These are phyloP conservation scores for Atethmia centrago DNA, from an alignment of 2,888 invertebrate species.

Conservation along the genomic window DNA sequence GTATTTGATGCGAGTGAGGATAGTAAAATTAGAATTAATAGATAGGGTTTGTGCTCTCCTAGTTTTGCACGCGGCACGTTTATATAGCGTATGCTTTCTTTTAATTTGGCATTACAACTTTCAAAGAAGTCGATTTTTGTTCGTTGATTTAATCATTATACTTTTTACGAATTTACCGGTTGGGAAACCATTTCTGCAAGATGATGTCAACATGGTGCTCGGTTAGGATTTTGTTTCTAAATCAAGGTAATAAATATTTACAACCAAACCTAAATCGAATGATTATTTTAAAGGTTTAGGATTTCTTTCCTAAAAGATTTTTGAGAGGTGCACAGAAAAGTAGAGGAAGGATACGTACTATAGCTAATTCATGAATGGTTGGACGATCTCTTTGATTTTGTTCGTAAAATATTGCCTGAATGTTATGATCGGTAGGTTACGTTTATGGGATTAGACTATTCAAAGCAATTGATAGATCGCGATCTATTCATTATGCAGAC, in stretches of 20 bases:
- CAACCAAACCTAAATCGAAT: not conserved
- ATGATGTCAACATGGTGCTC: slow-evolving; percentile 53
- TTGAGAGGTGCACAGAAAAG: not conserved
- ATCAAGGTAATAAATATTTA: slow-evolving; percentile 26
- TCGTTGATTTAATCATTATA: slow-evolving; percentile 13
- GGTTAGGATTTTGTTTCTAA: slow-evolving; percentile 29
- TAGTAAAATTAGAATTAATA: slow-evolving; percentile 45
- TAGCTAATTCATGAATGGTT: not conserved
- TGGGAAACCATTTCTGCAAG: slow-evolving; percentile 29
- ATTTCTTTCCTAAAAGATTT: not conserved
- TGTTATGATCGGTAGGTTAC: not conserved
- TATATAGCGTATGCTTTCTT: slow-evolving; percentile 23
- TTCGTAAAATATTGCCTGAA: not conserved
- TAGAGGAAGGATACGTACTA: not conserved
- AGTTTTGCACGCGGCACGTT: slow-evolving; percentile 58
- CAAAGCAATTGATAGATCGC: not conserved
- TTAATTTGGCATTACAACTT: slow-evolving; percentile 17
- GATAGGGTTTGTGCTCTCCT: slow-evolving; percentile 38
- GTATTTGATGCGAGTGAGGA: slow-evolving; percentile 32
- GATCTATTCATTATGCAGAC: slow-evolving; percentile 1
- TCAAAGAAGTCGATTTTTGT: slow-evolving; percentile 22
- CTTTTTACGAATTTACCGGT: slow-evolving; percentile 39
- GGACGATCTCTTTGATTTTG: not conserved
- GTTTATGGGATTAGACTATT: not conserved
- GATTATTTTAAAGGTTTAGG: not conserved